Conservation (phyloP, 2,113 vertebrate genomes). For the Myodes glareolus region DNA sequence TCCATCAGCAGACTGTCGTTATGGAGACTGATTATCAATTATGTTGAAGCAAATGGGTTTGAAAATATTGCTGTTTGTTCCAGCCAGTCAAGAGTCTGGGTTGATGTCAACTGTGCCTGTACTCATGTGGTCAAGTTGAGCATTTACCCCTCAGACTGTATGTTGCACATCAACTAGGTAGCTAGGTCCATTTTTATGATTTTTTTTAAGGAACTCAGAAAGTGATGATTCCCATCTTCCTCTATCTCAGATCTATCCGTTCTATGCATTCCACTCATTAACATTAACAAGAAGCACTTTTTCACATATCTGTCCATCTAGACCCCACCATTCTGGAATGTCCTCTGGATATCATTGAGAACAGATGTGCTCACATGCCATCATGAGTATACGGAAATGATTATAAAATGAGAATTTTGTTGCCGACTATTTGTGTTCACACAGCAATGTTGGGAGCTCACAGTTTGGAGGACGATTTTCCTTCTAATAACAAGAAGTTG, state of each 20-base stretch:
- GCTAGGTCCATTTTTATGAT: slow-evolving; percentile 54
- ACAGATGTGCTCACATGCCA: slow-evolving; percentile 88
- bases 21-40: slow-evolving; percentile 79
- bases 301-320: slow-evolving; percentile 85
- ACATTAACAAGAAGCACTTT: slow-evolving; percentile 81
- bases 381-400: slow-evolving; percentile 83
- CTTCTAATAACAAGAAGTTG: slow-evolving; percentile 75
- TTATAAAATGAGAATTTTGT: slow-evolving; percentile 83
- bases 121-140: slow-evolving; percentile 61
- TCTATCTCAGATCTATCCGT: background rate
- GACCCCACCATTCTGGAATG: slow-evolving; percentile 86
- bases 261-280: slow-evolving; percentile 71
- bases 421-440: slow-evolving; percentile 77
- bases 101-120: slow-evolving; percentile 74
- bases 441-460: slow-evolving; percentile 80
- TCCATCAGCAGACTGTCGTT: slow-evolving; percentile 81
- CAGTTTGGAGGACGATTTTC: slow-evolving; percentile 74
- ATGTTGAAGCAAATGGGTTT: slow-evolving; percentile 76
- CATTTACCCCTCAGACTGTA: slow-evolving; percentile 50
- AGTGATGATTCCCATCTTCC: slow-evolving; percentile 11
- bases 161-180: slow-evolving; percentile 63
- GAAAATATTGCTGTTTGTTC: slow-evolving; percentile 77
- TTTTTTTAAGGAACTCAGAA: background rate
- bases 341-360: slow-evolving; percentile 84
- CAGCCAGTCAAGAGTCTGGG: slow-evolving; percentile 81